Evolutionary conservation across 2,797 vertebrate species (phyloP).

Genomic region (Eulemur rubriventer): DNA sequence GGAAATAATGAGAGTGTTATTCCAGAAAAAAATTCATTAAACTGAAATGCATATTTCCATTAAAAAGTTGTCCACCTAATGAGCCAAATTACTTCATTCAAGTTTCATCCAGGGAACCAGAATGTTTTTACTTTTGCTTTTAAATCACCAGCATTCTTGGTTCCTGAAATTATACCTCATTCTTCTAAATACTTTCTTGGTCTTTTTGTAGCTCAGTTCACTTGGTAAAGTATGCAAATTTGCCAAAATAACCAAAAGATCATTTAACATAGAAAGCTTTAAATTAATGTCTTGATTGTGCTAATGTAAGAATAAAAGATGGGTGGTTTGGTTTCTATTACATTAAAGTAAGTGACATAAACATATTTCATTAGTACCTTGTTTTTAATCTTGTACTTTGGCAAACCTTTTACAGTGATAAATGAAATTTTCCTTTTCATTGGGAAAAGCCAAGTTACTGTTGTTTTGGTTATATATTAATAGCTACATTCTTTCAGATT

Average conservation of each 20-base stretch:
- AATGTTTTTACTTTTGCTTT: slow-evolving; percentile 1
- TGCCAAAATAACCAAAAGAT: background rate
- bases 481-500: slow-evolving; percentile 63
- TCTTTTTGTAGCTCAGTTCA: background rate
- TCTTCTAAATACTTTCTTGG: slow-evolving; percentile 4
- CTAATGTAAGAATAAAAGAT: slow-evolving; percentile 19
- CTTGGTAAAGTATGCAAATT: slow-evolving; percentile 17
- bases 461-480: slow-evolving; percentile 59
- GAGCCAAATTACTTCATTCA: background rate
- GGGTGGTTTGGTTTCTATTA: slow-evolving; percentile 26
- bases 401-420: slow-evolving; percentile 31
- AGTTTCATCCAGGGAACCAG: background rate
- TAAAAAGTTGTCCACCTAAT: background rate
- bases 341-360: slow-evolving; percentile 16
- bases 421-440: slow-evolving; percentile 57
- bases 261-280: slow-evolving; percentile 27
- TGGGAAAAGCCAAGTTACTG: slow-evolving; percentile 56
- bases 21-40: background rate
- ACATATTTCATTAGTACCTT: slow-evolving; percentile 34
- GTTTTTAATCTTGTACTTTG: slow-evolving; percentile 51
- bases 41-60: background rate
- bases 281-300: slow-evolving; percentile 12
- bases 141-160: background rate
- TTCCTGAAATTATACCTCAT: background rate
- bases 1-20: background rate